Percentiles rank a stretch among this genome's conserved stretches.
These are phyloP conservation scores for Antrozous pallidus DNA, from an alignment of 2,797 vertebrate genomes.

Conservation along the genomic window DNA sequence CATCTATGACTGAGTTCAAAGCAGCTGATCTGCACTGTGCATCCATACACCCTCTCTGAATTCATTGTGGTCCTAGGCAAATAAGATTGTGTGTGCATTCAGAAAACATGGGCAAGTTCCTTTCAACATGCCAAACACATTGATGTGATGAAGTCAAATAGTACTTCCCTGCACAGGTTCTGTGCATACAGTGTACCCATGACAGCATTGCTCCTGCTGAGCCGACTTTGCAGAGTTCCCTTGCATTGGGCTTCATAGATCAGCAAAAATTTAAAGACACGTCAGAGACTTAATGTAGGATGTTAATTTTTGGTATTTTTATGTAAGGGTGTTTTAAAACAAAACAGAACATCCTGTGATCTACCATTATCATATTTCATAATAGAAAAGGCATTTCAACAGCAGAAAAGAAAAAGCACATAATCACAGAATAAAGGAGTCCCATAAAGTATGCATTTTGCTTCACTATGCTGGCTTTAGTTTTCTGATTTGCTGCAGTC, in stretches of 20 bases:
- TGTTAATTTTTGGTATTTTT: conserved; percentile 37
- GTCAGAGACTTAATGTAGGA: background rate
- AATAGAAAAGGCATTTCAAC: background rate
- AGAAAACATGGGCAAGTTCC: background rate
- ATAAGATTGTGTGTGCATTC: background rate
- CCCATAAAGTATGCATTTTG: background rate
- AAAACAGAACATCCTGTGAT: background rate
- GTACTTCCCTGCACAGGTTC: background rate
- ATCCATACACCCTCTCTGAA: background rate
- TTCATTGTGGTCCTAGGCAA: background rate
- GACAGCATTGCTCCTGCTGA: background rate
- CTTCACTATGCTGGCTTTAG: background rate
- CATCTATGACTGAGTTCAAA: background rate
- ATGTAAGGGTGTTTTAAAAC: conserved; percentile 32
- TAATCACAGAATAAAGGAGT: background rate
- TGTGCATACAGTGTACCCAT: background rate
- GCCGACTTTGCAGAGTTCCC: background rate
- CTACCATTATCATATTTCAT: background rate
- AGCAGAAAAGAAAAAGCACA: background rate
- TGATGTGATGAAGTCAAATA: no score
- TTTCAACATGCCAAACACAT: background rate
- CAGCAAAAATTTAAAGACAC: conserved; percentile 11
- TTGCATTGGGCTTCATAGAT: background rate
- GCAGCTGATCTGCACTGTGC: background rate
- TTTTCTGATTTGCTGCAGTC: conserved; percentile 3